Percentiles rank a stretch among this genome's conserved stretches.
Conservation (phyloP, 2,888 invertebrate genomes). For the Hartigia nigra region DNA sequence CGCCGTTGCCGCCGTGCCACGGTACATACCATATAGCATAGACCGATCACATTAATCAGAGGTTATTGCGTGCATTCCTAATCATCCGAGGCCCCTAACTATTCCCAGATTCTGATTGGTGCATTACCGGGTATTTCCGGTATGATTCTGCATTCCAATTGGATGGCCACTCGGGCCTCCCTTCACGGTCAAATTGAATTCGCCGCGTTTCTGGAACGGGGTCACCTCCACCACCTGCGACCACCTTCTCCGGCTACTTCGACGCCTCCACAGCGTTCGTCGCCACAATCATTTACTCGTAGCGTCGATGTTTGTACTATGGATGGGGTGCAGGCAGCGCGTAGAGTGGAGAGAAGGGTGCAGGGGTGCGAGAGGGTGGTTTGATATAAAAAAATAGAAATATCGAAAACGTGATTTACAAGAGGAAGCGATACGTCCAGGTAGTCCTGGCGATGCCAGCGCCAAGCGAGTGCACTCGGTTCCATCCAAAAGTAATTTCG, state of each 20-base stretch:
- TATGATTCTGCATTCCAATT: conserved; percentile 66
- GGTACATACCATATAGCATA: conserved; percentile 46
- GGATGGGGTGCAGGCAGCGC: not conserved
- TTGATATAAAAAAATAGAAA: not conserved
- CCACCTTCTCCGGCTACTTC: conserved; percentile 12
- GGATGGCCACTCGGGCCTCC: conserved; percentile 69
- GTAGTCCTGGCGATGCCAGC: not conserved
- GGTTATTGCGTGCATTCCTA: conserved; percentile 67
- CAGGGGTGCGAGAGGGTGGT: not conserved
- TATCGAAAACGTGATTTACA: not conserved
- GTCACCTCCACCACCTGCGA: conserved; percentile 14
- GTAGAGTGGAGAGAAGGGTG: not conserved
- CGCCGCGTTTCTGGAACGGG: not conserved
- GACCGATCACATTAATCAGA: conserved; percentile 67
- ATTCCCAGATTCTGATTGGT: conserved; percentile 66
- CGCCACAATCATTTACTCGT: not conserved
- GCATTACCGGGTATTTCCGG: conserved; percentile 67
- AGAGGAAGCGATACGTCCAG: not conserved
- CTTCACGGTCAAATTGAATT: conserved; percentile 7
- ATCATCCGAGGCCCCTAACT: conserved; percentile 65
- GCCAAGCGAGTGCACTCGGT: not conserved
- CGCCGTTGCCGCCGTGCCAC: conserved; percentile 38
- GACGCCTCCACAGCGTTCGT: conserved; percentile 1
- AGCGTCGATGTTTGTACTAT: not conserved
- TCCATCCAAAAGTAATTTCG: conserved; percentile 56